phyloP scores from a whole-genome alignment of 2,888 invertebrate genomes.

The Argyresthia goedartella region DNA sequence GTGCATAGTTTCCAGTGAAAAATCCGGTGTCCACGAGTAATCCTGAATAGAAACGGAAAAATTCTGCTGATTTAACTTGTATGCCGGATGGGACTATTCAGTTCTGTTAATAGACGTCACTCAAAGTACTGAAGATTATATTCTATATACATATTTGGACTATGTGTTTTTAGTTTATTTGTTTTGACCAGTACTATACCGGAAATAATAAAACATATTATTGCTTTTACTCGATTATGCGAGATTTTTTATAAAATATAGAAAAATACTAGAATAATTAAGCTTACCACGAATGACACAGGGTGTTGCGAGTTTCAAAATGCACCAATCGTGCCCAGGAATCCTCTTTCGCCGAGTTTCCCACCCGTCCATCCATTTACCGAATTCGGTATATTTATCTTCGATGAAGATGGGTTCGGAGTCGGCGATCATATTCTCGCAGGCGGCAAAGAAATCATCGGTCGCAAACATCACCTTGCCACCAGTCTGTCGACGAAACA shows the following conservation, averaged over 20 bases:
- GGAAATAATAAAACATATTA: too few species aligned
- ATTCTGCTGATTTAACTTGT: too few species aligned
- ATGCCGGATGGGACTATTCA: too few species aligned
- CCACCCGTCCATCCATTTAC: constrained; percentile 81
- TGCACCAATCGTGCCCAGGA: constrained; percentile 74
- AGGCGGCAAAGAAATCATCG: constrained; percentile 75
- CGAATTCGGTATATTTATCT: constrained; percentile 71
- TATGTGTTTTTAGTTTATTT: too few species aligned
- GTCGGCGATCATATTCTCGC: constrained; percentile 70
- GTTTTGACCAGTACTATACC: too few species aligned
- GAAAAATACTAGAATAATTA: background rate
- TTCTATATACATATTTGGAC: too few species aligned
- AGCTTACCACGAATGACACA: constrained; percentile 61
- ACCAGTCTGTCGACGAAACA: constrained; percentile 43
- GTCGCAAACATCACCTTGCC: constrained; percentile 72
- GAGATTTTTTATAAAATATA: too few species aligned
- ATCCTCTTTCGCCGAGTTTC: constrained; percentile 73
- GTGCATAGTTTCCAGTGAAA: constrained; percentile 75
- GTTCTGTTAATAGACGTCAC: too few species aligned
- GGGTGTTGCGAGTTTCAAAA: constrained; percentile 67
- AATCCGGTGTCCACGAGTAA: constrained; percentile 72
- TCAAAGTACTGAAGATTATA: too few species aligned
- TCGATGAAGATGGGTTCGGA: constrained; percentile 67
- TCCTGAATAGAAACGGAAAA: constrained; percentile 28
- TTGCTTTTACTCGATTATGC: too few species aligned